Evolutionary conservation across 2,888 invertebrate genomes (phyloP).

Genomic region (Synergus gifuensis): DNA sequence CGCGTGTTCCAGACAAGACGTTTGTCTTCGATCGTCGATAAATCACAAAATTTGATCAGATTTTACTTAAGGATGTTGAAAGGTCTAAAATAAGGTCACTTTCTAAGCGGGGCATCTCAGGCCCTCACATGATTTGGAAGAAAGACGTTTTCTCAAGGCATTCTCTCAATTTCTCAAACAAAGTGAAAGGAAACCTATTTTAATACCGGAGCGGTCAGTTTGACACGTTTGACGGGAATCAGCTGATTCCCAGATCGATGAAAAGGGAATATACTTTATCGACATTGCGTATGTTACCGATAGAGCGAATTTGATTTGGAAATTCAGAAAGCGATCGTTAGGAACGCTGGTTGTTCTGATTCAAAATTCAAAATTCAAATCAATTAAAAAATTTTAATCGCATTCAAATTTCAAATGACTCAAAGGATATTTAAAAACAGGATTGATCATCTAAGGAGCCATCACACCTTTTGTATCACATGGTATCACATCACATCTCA

Average conservation of each 20-base stretch:
- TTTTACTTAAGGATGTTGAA: background rate
- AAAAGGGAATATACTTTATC: constrained; percentile 16
- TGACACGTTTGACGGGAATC: background rate
- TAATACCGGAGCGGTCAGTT: background rate
- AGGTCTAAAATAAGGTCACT: constrained; percentile 40
- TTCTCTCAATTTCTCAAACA: background rate
- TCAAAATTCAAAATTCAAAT: too few species aligned
- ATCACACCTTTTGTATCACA: too few species aligned
- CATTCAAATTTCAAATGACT: too few species aligned
- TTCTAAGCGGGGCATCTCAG: constrained; percentile 51
- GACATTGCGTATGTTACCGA: background rate
- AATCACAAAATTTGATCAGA: background rate
- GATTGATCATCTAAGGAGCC: too few species aligned
- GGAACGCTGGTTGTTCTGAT: background rate
- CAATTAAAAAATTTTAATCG: accelerated
- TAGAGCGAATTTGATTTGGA: background rate
- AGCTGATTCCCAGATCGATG: background rate
- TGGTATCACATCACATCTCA: too few species aligned
- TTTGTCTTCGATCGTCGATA: background rate
- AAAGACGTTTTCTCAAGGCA: constrained; percentile 17
- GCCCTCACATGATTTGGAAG: constrained; percentile 42
- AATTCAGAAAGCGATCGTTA: background rate
- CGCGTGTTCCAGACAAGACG: background rate
- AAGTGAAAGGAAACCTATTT: constrained; percentile 59
- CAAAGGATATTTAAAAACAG: too few species aligned